Percentiles rank a stretch among this genome's conserved stretches.
Evolutionary conservation across 1,140 invertebrate genomes (phyloP).

Genomic region (Heliothis subflexa): DNA sequence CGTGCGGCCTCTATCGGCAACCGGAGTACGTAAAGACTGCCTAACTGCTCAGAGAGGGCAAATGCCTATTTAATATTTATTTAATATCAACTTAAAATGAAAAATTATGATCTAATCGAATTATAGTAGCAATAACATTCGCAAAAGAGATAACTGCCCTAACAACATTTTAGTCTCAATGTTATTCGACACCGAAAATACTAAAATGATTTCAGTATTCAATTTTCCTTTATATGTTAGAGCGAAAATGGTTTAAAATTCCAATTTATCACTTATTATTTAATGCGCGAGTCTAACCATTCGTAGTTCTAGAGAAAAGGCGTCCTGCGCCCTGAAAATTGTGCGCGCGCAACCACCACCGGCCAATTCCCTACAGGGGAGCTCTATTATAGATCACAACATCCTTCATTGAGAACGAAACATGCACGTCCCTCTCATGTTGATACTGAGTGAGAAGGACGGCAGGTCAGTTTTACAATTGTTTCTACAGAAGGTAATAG

Average conservation of each 20-base stretch:
- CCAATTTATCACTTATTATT: not conserved
- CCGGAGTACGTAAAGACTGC: slow-evolving; percentile 67
- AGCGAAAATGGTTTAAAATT: slow-evolving; percentile 19
- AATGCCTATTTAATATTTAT: not conserved
- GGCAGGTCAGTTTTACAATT: slow-evolving; percentile 2
- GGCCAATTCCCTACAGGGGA: slow-evolving; percentile 60
- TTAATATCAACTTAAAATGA: not conserved
- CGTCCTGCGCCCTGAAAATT: slow-evolving; percentile 81
- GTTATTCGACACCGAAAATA: no score
- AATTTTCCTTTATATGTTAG: not conserved
- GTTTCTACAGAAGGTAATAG: slow-evolving; percentile 19
- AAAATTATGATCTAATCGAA: not conserved
- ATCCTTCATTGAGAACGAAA: slow-evolving; percentile 49
- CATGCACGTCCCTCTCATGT: slow-evolving; percentile 53
- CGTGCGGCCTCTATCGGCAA: slow-evolving; percentile 75
- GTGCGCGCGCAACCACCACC: slow-evolving; percentile 76
- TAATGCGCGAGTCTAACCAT: slow-evolving; percentile 62
- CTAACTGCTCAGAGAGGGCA: slow-evolving; percentile 65
- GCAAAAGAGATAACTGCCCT: not conserved
- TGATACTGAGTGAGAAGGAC: slow-evolving; percentile 27
- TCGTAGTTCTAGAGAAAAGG: slow-evolving; percentile 68
- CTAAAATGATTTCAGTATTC: no score
- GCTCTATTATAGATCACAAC: slow-evolving; percentile 49
- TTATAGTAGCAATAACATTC: not conserved
- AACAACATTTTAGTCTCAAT: not conserved